Evolutionary conservation across 2,888 invertebrate species (phyloP), one percentile per base, ranked within the genome.

Genomic region (Pristionchus entomophagus): DNA sequence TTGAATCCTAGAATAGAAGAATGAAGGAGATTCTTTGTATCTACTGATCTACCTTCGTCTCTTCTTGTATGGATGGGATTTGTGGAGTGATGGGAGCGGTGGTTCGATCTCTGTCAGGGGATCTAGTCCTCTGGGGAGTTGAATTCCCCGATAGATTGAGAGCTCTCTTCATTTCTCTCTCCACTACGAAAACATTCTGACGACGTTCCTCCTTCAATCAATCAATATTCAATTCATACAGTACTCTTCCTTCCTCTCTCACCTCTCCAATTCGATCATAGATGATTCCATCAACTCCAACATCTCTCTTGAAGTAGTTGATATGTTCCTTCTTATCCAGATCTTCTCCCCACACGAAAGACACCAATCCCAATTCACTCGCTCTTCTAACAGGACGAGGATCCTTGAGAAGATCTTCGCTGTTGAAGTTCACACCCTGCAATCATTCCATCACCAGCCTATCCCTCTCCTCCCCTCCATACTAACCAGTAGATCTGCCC

Each of bases 291-390:
- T 99, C 97, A 53, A 99, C 95, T 1, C 97, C 97, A 92, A 97
- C 95, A 88, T 96, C 95, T 94, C 97, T 97, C 94, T 97, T 97
- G 51, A 99, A 95, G 93, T 96, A 96, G 92, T 96, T 96, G 86
- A 98, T 97, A 0, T 96, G 97, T 65, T 96, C 96, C 89, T 87
- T 86, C 62, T 97, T 96, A 92, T 97, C 97, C 94, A 97, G 97
- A 92, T 97, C 97, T 91, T 98, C 97, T 41, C 99, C 99, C 98
- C 98, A 99, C 93, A 97, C 97, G 94, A 99, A 99, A 88, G 97
- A 96, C 14, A 97, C 96, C 85, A 98, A 95, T 19, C 96, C 96
- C 26, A 96, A 95, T 91, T 96, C 95, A 90, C 96, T 96, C 2
- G 96, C 97, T 89, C 91, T 88, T 32, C 92, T 87, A 1, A 94